phyloP scores from a whole-genome alignment of 2,113 vertebrate genomes.

The Procapra przewalskii region DNA sequence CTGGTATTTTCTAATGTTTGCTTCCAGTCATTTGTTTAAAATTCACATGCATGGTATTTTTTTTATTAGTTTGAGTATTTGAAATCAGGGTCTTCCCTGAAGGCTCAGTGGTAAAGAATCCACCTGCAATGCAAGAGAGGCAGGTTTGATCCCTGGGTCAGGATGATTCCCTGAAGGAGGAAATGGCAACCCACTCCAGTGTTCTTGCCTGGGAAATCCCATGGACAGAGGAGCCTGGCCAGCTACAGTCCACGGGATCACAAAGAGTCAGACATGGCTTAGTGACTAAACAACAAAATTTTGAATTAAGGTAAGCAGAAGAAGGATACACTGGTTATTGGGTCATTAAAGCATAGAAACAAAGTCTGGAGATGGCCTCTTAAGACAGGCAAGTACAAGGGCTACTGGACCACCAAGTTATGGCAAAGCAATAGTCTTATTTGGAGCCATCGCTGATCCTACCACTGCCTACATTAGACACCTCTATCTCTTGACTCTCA shows the following conservation, averaged over 20 bases:
- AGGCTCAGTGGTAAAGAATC: neutral
- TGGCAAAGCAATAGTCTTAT: neutral
- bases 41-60: neutral
- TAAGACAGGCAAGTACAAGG: neutral
- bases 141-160: neutral
- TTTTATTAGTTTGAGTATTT: neutral
- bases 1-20: conserved; percentile 6
- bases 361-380: neutral
- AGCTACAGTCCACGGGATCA: neutral
- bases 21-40: conserved; percentile 18
- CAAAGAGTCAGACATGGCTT: neutral
- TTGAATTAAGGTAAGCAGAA: conserved; percentile 16
- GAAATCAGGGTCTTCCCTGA: neutral
- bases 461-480: neutral
- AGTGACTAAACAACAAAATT: neutral
- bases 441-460: neutral
- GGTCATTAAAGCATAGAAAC: neutral
- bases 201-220: neutral
- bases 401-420: neutral
- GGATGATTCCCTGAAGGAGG: neutral
- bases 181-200: neutral
- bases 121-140: neutral
- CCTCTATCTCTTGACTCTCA: neutral
- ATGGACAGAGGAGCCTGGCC: neutral
- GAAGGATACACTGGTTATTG: neutral